Evolutionary conservation across 2,797 vertebrate species (phyloP), one percentile per base, ranked within the genome.

Genomic region (Poeciliopsis gracilis): DNA sequence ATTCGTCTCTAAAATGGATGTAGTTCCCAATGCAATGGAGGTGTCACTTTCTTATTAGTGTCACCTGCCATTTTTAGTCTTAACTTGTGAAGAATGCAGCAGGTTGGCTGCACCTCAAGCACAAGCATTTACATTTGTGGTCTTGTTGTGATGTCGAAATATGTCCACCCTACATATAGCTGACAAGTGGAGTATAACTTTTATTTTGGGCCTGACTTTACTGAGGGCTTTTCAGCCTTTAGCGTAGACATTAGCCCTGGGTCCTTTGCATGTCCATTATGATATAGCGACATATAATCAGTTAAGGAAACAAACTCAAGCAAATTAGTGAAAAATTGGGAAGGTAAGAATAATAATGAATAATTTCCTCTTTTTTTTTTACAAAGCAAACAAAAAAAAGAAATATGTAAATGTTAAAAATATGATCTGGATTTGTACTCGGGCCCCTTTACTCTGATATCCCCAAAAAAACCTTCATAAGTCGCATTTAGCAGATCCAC

Each of bases 31-130:
- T 69, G 23, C 38, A 69, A 69, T 69, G 12, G 66, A 69, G 66
- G 38, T 69, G 66, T 69, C 41, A 69, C 66, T 69, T 69, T 69
- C 66, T 69, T 69, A 43, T 25, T 45, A 69, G 66, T 53, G 12
- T 70, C 13, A 47, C 25, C 36, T 66, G 38, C 5, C 13, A 47
- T 53, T 0, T 53, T 63, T 74, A 38, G 63, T 30, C 51, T 66
- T 18, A 49, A 33, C 63, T 69, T 45, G 12, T 15, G 38, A 69
- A 69, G 25, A 43, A 69, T 15, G 63, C 63, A 23, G 10, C 63
- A 67, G 63, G 63, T 67, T 38, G 18, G 41, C 33, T 41, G 23
- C 66, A 69, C 66, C 12, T 69, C 41, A 43, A 69, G 66, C 41
- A 69, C 38, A 69, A 69, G 23, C 23, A 45, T 69, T 41, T 8